Evolutionary conservation across 2,888 invertebrate genomes (phyloP).

Genomic region (Dendrolimus houi): DNA sequence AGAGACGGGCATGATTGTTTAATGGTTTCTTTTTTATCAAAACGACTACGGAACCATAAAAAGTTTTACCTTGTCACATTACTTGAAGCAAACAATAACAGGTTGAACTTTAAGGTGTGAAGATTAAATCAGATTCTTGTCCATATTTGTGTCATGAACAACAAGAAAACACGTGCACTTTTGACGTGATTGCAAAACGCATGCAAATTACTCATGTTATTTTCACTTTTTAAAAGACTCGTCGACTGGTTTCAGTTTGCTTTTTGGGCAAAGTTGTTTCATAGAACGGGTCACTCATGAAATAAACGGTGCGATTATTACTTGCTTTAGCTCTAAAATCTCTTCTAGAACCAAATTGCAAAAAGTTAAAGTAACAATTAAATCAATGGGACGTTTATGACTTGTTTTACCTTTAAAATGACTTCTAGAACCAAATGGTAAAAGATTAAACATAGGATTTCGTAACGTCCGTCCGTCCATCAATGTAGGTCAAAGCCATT

Average conservation of each 20-base stretch:
- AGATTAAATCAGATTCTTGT: background rate
- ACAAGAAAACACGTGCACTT: background rate
- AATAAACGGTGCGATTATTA: background rate
- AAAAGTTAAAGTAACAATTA: no score
- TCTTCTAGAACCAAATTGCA: background rate
- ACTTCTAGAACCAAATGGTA: no score
- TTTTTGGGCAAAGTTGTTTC: background rate
- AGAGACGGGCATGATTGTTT: no score
- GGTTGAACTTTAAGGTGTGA: background rate
- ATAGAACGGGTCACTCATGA: background rate
- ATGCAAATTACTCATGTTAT: background rate
- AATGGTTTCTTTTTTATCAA: no score
- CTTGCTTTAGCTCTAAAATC: background rate
- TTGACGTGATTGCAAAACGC: background rate
- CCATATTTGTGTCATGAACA: background rate
- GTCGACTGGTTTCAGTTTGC: background rate
- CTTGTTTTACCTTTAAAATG: no score
- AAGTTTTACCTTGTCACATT: no score
- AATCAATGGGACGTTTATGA: no score
- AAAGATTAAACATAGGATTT: no score
- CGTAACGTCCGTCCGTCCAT: no score
- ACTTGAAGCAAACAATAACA: no score
- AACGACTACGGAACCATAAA: no score
- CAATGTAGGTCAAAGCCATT: no score
- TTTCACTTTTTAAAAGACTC: slow-evolving; percentile 1